Percentiles rank a stretch among this genome's conserved stretches.
Evolutionary conservation across 2,797 vertebrate species (phyloP).

Genomic region (Oreortyx pictus): DNA sequence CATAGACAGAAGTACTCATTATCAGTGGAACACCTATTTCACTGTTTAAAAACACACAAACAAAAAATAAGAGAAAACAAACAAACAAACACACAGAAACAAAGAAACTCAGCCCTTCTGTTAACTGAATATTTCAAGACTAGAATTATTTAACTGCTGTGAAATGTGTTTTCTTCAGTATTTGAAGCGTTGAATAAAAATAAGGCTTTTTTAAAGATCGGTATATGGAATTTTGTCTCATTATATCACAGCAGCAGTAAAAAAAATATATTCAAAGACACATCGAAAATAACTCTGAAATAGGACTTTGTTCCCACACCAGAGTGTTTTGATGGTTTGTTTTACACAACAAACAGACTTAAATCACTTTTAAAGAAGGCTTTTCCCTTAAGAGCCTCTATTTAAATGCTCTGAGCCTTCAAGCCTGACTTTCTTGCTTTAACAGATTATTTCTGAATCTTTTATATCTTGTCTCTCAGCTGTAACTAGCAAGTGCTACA

Average conservation of each 20-base stretch:
- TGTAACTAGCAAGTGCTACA: background rate
- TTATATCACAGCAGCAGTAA: background rate
- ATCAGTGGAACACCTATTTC: background rate
- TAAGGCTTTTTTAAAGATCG: background rate
- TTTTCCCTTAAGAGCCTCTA: background rate
- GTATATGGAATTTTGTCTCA: background rate
- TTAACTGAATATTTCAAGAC: background rate
- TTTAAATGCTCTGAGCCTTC: background rate
- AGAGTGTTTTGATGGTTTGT: background rate
- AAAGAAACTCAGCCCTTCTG: background rate
- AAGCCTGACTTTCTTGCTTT: background rate
- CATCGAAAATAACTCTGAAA: background rate
- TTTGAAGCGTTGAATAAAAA: background rate
- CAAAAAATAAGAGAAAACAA: background rate
- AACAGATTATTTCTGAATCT: background rate
- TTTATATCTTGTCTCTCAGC: background rate
- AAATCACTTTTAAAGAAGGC: background rate
- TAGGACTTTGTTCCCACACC: background rate
- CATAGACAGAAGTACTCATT: background rate
- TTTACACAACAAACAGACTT: background rate
- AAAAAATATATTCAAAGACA: background rate
- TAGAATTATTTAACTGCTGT: background rate
- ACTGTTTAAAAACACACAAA: background rate
- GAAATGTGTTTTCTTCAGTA: background rate
- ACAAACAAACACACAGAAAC: background rate